phyloP scores from a whole-genome alignment of 2,888 invertebrate genomes.

The Xylophagus ater region DNA sequence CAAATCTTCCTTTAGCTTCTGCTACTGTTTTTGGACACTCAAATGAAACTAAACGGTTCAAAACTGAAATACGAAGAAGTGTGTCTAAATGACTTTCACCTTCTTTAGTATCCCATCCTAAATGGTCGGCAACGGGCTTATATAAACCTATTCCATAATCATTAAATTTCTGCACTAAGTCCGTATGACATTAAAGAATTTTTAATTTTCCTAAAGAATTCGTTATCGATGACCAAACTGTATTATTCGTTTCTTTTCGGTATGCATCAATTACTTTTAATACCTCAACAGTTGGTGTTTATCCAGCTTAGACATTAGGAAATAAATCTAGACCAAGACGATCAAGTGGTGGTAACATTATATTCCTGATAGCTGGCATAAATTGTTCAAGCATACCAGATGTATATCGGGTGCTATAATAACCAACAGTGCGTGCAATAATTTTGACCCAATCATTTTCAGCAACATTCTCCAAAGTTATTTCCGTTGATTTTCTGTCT shows the following conservation, averaged over 20 bases:
- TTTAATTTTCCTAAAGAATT: constrained; percentile 68
- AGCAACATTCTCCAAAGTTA: constrained; percentile 58
- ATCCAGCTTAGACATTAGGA: constrained; percentile 80
- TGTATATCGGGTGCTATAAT: constrained; percentile 80
- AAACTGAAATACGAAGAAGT: constrained; percentile 70
- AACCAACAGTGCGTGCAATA: constrained; percentile 78
- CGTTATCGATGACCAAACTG: constrained; percentile 81
- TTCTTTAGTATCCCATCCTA: constrained; percentile 77
- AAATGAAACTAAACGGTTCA: constrained; percentile 70
- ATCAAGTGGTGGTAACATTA: constrained; percentile 78
- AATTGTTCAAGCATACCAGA: constrained; percentile 61
- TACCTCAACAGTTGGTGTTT: constrained; percentile 55
- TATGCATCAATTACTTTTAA: constrained; percentile 77
- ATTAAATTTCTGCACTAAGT: constrained; percentile 59
- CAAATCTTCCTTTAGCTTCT: constrained; percentile 52
- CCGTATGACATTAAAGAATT: constrained; percentile 67
- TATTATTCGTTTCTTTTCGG: constrained; percentile 77
- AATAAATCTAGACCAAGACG: constrained; percentile 85
- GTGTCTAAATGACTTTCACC: constrained; percentile 80
- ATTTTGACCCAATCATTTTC: constrained; percentile 79
- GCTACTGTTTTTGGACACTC: constrained; percentile 65
- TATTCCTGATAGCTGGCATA: constrained; percentile 67
- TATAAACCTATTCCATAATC: constrained; percentile 64
- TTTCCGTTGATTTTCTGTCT: constrained; percentile 52
- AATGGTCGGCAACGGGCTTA: constrained; percentile 55